Evolutionary conservation across 2,888 invertebrate species (phyloP).

Genomic region (Cataglyphis rosenhaueri): DNA sequence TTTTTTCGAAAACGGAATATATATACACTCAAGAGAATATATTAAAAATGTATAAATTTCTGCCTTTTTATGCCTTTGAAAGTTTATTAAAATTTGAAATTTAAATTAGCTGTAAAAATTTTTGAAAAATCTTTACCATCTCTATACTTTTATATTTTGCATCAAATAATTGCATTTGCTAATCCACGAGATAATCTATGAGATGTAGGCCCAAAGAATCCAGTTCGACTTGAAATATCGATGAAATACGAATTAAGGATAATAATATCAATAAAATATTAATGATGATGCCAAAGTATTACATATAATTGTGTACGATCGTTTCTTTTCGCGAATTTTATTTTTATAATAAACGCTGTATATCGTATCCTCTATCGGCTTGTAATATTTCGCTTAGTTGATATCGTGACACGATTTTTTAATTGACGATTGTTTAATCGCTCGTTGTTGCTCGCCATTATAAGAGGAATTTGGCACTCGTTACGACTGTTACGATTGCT

Average conservation of each 20-base stretch:
- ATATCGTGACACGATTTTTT: background rate
- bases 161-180: slow-evolving; percentile 4
- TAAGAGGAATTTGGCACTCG: slow-evolving; percentile 66
- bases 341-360: background rate
- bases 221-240: slow-evolving; percentile 7
- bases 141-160: background rate
- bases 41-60: background rate
- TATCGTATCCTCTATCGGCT: background rate
- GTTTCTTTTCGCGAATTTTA: background rate
- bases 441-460: slow-evolving; percentile 36
- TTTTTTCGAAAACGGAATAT: background rate
- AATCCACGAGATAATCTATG: background rate
- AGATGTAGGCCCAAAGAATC: background rate
- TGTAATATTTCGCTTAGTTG: background rate
- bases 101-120: background rate
- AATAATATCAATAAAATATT: background rate
- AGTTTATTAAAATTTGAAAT: background rate
- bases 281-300: background rate
- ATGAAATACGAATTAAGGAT: background rate
- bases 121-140: background rate
- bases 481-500: slow-evolving; percentile 29
- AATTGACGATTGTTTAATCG: slow-evolving; percentile 49
- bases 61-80: background rate
- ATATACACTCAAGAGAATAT: background rate
- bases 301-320: background rate